These are phyloP conservation scores for Echeneis naucrates DNA, from an alignment of 2,797 vertebrate genomes.

Conservation along the genomic window DNA sequence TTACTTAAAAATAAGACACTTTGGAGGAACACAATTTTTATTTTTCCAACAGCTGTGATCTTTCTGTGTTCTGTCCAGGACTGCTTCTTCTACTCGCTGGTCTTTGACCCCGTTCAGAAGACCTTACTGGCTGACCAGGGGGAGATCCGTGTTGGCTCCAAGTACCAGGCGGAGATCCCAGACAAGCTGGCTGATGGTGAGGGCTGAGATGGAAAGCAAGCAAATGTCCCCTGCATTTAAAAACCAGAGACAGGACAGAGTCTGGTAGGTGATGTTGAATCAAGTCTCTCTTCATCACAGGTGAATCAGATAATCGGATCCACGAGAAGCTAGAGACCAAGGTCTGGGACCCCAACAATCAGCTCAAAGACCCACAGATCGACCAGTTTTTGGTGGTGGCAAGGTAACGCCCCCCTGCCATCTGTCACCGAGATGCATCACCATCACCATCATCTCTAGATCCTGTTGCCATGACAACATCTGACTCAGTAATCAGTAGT, in stretches of 20 bases:
- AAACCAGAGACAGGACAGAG: too few species aligned
- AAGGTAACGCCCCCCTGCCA: conserved; percentile 82
- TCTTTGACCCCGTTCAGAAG: conserved; percentile 96
- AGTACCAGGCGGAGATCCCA: conserved; percentile 95
- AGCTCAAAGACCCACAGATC: conserved; percentile 94
- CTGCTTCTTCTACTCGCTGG: conserved; percentile 96
- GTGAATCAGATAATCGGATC: conserved; percentile 88
- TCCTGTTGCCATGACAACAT: conserved; percentile 55
- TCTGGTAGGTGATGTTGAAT: neutral
- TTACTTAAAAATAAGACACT: neutral
- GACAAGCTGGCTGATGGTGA: conserved; percentile 92
- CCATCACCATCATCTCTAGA: conserved; percentile 9
- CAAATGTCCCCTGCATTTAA: accelerated
- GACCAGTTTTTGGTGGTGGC: conserved; percentile 98
- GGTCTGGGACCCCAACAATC: conserved; percentile 96
- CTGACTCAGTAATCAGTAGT: conserved; percentile 22
- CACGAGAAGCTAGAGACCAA: conserved; percentile 97
- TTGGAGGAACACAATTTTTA: neutral
- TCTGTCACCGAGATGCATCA: conserved; percentile 50
- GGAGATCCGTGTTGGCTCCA: conserved; percentile 95
- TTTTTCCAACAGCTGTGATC: conserved; percentile 2
- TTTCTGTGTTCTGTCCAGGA: conserved; percentile 80
- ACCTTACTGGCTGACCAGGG: conserved; percentile 95
- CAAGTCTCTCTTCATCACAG: conserved; percentile 58
- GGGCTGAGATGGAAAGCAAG: neutral